These are phyloP conservation scores for Invenusta paracnida DNA, from an alignment of 2,888 invertebrate genomes.

Conservation along the genomic window DNA sequence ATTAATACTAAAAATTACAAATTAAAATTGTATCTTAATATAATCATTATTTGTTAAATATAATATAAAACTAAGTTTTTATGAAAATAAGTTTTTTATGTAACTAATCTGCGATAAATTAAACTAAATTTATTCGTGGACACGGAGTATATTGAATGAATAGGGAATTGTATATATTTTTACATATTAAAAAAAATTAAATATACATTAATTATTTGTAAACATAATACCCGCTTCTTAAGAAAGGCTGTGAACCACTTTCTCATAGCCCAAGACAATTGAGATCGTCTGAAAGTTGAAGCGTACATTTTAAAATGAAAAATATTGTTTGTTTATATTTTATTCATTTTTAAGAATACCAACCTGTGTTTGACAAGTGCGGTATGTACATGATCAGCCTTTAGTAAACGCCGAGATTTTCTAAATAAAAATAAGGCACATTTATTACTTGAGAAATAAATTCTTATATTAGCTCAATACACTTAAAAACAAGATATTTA, in stretches of 20 bases:
- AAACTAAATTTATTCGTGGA: too few species aligned
- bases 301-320: neutral
- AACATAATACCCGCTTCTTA: neutral
- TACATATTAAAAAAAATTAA: too few species aligned
- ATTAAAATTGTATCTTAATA: too few species aligned
- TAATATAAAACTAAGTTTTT: too few species aligned
- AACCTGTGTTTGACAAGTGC: slow-evolving; percentile 25
- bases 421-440: slow-evolving; percentile 24
- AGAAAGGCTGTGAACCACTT: slow-evolving; percentile 7
- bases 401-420: neutral
- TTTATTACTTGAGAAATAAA: neutral
- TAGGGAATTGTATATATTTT: too few species aligned
- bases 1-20: too few species aligned
- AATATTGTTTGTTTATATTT: neutral
- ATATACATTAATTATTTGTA: too few species aligned
- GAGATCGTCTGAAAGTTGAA: slow-evolving; percentile 7
- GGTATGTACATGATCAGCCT: slow-evolving; percentile 32
- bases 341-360: neutral
- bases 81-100: too few species aligned
- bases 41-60: too few species aligned
- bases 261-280: slow-evolving; percentile 13
- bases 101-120: too few species aligned
- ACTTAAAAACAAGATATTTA: neutral
- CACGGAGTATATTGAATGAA: too few species aligned
- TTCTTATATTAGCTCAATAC: neutral